Evolutionary conservation across 2,888 invertebrate species (phyloP).

Genomic region (Melinaea marsaeus): DNA sequence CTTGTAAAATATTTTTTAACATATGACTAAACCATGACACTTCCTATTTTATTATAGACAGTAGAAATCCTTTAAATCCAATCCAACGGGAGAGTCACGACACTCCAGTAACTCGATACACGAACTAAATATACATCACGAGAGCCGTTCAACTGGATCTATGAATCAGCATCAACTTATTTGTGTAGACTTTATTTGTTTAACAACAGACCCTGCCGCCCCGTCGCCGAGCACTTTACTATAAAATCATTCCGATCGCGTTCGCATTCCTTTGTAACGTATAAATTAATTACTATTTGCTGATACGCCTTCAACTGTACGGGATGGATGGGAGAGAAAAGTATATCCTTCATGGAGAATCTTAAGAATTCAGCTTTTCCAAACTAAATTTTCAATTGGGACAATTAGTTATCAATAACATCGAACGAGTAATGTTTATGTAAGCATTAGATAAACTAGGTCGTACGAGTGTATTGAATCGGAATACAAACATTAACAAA

Average conservation of each 20-base stretch:
- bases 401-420: too few relatives aligned
- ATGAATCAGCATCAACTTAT: constrained; percentile 26
- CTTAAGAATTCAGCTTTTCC: neutral
- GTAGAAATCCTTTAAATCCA: too few relatives aligned
- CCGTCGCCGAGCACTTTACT: constrained; percentile 21
- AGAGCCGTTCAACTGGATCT: constrained; percentile 19
- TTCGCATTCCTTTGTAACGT: constrained; percentile 19
- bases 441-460: constrained; percentile 15
- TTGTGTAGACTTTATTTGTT: constrained; percentile 25
- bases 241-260: constrained; percentile 21
- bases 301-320: constrained; percentile 8
- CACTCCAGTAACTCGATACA: constrained; percentile 26
- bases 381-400: too few relatives aligned
- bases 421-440: constrained; percentile 12
- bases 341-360: neutral
- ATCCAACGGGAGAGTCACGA: constrained; percentile 14
- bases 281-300: constrained; percentile 21
- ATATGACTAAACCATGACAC: too few relatives aligned
- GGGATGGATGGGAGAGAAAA: constrained; percentile 13
- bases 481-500: constrained; percentile 9
- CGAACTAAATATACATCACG: constrained; percentile 26
- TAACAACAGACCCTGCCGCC: constrained; percentile 21
- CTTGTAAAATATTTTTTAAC: too few relatives aligned
- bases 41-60: too few relatives aligned
- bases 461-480: constrained; percentile 9